Conservation (phyloP, 2,113 vertebrate species). For the Gavia stellata region DNA sequence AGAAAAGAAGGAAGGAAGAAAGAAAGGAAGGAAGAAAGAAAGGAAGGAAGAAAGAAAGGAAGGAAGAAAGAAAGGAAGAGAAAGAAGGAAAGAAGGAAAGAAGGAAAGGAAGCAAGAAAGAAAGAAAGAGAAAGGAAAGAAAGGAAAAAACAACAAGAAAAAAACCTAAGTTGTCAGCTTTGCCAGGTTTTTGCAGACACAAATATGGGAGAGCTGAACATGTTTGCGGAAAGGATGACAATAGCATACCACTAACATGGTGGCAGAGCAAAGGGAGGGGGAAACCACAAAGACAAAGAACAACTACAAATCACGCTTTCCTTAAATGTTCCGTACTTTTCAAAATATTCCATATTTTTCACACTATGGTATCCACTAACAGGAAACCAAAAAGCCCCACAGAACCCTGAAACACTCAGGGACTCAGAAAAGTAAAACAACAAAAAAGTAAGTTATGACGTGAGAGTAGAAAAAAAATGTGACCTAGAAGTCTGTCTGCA, state of each 20-base stretch:
- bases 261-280: background rate
- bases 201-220: background rate
- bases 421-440: background rate
- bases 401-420: background rate
- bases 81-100: no score
- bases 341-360: background rate
- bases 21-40: fast-evolving
- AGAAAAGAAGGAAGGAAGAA: background rate
- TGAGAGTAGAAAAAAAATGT: background rate
- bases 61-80: no score
- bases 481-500: background rate
- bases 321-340: background rate
- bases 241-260: background rate
- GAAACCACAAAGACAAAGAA: background rate
- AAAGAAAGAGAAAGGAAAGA: no score
- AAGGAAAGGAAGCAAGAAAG: background rate
- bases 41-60: fast-evolving
- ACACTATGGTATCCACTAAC: background rate
- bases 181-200: background rate
- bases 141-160: background rate
- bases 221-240: background rate
- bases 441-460: background rate
- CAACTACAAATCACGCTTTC: background rate
- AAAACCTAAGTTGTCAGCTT: background rate
- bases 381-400: background rate